These are phyloP conservation scores for Turdus rufiventris DNA, from an alignment of 2,113 vertebrate genomes.

Conservation along the genomic window DNA sequence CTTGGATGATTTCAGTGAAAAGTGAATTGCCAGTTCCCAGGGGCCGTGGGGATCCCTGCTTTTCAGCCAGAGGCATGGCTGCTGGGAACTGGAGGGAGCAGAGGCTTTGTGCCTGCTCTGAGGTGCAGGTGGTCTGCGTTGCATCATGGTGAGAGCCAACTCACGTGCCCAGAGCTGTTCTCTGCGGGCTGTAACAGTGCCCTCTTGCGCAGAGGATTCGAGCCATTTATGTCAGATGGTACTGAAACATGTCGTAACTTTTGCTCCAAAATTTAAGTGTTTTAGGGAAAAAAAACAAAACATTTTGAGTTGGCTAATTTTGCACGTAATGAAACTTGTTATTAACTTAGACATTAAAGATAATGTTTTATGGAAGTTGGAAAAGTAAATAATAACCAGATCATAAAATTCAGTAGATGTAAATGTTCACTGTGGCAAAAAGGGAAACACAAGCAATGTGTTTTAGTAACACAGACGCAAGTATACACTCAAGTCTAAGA, in stretches of 20 bases:
- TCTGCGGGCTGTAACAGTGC: neutral
- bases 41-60: neutral
- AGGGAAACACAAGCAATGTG: neutral
- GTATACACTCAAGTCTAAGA: neutral
- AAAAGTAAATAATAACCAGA: neutral
- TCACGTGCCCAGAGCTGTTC: neutral
- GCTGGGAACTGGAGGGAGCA: fast-evolving
- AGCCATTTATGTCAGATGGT: neutral
- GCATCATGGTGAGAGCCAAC: neutral
- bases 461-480: neutral
- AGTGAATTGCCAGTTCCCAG: neutral
- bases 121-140: neutral
- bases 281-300: neutral
- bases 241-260: neutral
- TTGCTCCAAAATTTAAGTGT: neutral
- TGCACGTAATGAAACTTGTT: neutral
- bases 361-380: neutral
- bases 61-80: neutral
- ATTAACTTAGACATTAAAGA: neutral
- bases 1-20: neutral
- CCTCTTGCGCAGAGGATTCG: neutral
- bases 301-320: neutral
- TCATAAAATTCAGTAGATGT: neutral
- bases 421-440: neutral
- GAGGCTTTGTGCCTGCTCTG: fast-evolving